Evolutionary conservation across 2,888 invertebrate species (phyloP), one percentile per base, ranked within the genome.

Genomic region (Pycnomerus fuliginosus): DNA sequence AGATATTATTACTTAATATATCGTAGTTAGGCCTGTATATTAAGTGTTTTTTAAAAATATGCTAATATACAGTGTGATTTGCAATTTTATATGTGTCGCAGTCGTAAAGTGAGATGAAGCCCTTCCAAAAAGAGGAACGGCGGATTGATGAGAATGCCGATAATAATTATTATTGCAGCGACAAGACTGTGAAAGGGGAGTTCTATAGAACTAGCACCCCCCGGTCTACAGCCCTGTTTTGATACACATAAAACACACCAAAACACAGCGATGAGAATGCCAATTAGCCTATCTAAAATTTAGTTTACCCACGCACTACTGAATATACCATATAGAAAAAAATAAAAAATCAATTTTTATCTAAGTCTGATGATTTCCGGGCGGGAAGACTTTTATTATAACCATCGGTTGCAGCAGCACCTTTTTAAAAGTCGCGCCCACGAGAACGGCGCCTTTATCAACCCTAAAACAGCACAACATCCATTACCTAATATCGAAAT

Each of bases 21-120:
- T 69, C 62, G 64, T 71, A 70, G 67, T 73, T 73, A 73, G 73
- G 73, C 73, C 72, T 72, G 72, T 72, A 73, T 72, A 73, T 72
- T 71, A 72, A 68, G 64, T 70, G 67, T 71, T 41, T 35, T 41
- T 32, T 70, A 70, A 71, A 71, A 72, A 72, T 72, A 71, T 71
- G 69, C 69, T 71, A 72, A 73, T 72, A 72, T 72, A 72, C 72
- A 73, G 72, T 61, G 66, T 68, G 65, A 65, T 68, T 67, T 65
- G 61, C 65, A 64, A 63, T 51, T 5, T 53, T 61, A 49, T 59
- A 53, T 59, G 60, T 61, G 64, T 64, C 62, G 67, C 67, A 68
- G 68, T 68, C 68, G 60, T 65, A 62, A 64, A 53, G 62, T 65
- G 64, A 68, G 60, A 63, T 62, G 63, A 44, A 56, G 54, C 56